These are phyloP conservation scores for Goniozus legneri DNA, from an alignment of 1,140 invertebrate genomes.

Conservation along the genomic window DNA sequence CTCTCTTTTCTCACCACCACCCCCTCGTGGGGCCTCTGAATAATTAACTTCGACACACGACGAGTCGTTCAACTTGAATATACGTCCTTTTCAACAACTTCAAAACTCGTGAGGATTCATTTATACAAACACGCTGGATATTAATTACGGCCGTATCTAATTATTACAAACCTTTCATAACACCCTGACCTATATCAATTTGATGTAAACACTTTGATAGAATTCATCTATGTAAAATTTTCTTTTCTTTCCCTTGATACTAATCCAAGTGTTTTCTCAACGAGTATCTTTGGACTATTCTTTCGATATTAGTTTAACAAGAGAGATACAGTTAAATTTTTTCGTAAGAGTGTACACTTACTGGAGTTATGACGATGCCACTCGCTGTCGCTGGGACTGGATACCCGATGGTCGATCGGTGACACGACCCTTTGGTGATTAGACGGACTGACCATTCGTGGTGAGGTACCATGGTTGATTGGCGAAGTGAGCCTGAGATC, in stretches of 20 bases:
- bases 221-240: too few relatives aligned
- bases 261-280: too few relatives aligned
- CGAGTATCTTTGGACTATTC: too few relatives aligned
- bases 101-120: background rate
- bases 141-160: too few relatives aligned
- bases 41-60: constrained; percentile 17
- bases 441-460: constrained; percentile 35
- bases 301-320: too few relatives aligned
- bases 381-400: constrained; percentile 44
- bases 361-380: constrained; percentile 36
- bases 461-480: constrained; percentile 23
- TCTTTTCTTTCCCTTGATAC: too few relatives aligned
- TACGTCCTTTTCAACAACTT: constrained; percentile 12
- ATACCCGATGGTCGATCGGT: constrained; percentile 38
- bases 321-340: too few relatives aligned
- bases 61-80: constrained; percentile 7
- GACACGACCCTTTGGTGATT: constrained; percentile 36
- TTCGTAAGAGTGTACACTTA: too few relatives aligned
- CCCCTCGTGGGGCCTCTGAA: constrained; percentile 9
- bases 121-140: too few relatives aligned
- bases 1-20: background rate
- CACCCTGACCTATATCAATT: too few relatives aligned
- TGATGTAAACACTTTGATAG: too few relatives aligned
- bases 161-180: too few relatives aligned
- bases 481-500: constrained; percentile 33